Base-by-base conservation (phyloP, 2,797 vertebrate species). In the Nothura maculosa region DNA sequence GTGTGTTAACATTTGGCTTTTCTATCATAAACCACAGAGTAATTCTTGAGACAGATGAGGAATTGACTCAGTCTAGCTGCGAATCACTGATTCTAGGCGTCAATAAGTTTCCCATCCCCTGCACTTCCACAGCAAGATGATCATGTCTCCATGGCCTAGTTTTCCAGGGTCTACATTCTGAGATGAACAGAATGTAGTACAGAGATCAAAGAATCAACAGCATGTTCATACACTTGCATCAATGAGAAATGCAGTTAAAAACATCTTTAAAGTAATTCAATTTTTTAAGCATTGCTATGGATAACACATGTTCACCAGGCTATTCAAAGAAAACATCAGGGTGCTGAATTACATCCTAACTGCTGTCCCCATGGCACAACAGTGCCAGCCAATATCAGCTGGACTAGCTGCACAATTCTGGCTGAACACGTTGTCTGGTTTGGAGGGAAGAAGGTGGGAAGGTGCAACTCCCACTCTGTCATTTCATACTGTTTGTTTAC, bases 401-500 rank as follows among this genome's bases (percentile, higher is more conserved):
- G 38, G 42, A 61, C 10, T 70, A 85, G 16, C n/a, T 78, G 42
- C 28, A 73, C 91, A 86, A 52, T 64, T 87, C 48, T 75, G 32
- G 21, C 25, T 70, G 77, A 89, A 86, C 78, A 68, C 38, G 10
- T 81, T 74, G n/a, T 55, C 67, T 80, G 15, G 8, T 64, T 94
- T 87, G 66, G 55, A 88, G 85, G 69, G 22, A 10, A 94, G 60
- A 75, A 27, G 60, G 60, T 47, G 76, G 58, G 52, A 89, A 85
- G 52, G 64, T 83, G 4, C 42, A 87, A 81, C 45, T 72, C 50
- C 85, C 81, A n/a, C 30, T 69, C 62, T 79, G 66, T 81, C 60
- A 81, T 92, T 93, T 94, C 47, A 17, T 70, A 38, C 60, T 85
- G 45, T 87, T 93, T 91, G 42, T 87, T 92, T 94, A 85, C 82